phyloP scores from a whole-genome alignment of 2,888 invertebrate species.

The Myopa testacea region DNA sequence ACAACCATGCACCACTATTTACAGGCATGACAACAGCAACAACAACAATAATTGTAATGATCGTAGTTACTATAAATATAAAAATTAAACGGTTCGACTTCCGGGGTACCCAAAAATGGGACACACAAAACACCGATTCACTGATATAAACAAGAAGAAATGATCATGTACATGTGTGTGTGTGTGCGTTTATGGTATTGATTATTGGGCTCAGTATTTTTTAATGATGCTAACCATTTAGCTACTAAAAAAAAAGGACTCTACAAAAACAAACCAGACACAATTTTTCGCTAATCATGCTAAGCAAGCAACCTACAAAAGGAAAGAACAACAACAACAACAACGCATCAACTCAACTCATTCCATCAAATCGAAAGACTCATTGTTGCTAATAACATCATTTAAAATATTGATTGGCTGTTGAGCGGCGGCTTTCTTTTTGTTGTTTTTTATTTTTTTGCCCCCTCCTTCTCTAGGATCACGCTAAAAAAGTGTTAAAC shows the following conservation, averaged over 20 bases:
- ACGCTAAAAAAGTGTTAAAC: background rate
- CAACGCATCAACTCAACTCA: background rate
- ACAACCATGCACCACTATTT: background rate
- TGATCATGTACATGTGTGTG: background rate
- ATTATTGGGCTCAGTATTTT: background rate
- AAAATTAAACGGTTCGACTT: slow-evolving; percentile 38
- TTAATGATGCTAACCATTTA: slow-evolving; percentile 7
- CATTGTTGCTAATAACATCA: too few species aligned
- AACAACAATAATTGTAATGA: slow-evolving; percentile 23
- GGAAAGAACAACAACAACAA: background rate
- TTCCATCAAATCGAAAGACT: too few species aligned
- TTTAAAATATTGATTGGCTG: too few species aligned
- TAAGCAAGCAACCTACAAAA: background rate
- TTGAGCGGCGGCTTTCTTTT: background rate
- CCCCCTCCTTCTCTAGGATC: background rate
- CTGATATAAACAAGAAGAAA: background rate
- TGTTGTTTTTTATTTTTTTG: background rate
- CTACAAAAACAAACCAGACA: background rate
- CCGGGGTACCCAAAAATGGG: slow-evolving; percentile 8
- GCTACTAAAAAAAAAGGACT: background rate
- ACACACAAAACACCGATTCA: background rate
- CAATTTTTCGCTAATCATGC: slow-evolving; percentile 29
- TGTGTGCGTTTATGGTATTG: background rate
- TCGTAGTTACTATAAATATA: slow-evolving; percentile 17
- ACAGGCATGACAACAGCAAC: slow-evolving; percentile 26